Evolutionary conservation across 2,797 vertebrate genomes (phyloP).

Genomic region (Crypturellus tataupa): DNA sequence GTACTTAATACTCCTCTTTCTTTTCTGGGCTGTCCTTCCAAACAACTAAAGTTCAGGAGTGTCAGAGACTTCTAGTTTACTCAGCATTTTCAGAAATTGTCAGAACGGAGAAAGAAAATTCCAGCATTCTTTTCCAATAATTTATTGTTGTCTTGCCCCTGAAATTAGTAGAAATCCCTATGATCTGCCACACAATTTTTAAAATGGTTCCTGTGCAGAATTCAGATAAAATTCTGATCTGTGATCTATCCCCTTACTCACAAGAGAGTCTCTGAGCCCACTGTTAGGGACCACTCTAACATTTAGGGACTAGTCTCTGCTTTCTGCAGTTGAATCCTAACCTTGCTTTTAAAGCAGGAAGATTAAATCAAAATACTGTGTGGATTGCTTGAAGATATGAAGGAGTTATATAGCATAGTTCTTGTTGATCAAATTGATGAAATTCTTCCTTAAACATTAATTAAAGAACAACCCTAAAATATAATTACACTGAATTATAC

Average conservation of each 20-base stretch:
- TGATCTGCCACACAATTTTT: neutral
- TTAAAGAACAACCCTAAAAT: neutral
- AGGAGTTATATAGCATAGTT: neutral
- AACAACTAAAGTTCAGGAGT: rapidly evolving
- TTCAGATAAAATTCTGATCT: neutral
- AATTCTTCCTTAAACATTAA: neutral
- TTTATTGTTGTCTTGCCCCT: neutral
- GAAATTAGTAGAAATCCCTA: neutral
- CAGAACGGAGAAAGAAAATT: neutral
- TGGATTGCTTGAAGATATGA: neutral
- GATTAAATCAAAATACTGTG: neutral
- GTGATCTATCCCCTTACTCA: neutral
- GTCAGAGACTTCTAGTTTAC: neutral
- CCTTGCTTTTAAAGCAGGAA: neutral
- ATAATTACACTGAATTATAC: neutral
- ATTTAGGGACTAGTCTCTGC: neutral
- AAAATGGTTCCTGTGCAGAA: neutral
- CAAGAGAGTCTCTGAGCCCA: neutral
- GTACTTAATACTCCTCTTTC: neutral
- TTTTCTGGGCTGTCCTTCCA: neutral
- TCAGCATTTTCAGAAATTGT: neutral
- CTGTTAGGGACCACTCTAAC: neutral
- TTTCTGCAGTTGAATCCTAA: neutral
- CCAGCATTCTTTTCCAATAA: neutral
- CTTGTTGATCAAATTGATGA: neutral